Percentiles rank a stretch among this genome's conserved stretches.
phyloP scores from a whole-genome alignment of 2,113 vertebrate species.

The Azemiops feae region DNA sequence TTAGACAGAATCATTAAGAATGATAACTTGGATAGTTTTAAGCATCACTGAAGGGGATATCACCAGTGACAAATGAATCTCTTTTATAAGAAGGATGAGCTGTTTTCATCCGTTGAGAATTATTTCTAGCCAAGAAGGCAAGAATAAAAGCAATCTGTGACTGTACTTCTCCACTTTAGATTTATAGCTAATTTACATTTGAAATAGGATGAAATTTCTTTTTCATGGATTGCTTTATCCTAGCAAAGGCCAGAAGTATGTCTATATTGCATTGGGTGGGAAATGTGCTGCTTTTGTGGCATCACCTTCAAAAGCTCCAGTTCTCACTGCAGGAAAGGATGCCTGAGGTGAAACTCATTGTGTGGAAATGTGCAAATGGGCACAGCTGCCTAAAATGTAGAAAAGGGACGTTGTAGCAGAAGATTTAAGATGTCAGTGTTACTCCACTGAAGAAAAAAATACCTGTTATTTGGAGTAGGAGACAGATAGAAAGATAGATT shows the following conservation, averaged over 20 bases:
- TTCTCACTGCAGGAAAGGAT: neutral
- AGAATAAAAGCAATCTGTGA: neutral
- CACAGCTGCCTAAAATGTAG: neutral
- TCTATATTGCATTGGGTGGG: neutral
- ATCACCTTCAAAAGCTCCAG: neutral
- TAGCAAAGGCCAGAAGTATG: neutral
- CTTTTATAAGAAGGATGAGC: conserved; percentile 4
- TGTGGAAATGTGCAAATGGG: neutral
- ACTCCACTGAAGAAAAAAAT: neutral
- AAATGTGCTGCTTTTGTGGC: neutral
- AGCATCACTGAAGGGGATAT: conserved; percentile 7
- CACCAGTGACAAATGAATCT: conserved; percentile 43
- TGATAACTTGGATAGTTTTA: conserved; percentile 38
- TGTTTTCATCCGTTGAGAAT: conserved; percentile 17
- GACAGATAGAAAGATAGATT: neutral
- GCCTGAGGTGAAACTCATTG: neutral
- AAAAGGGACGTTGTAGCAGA: neutral
- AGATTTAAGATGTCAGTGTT: neutral
- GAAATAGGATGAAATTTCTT: neutral
- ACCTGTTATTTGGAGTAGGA: neutral
- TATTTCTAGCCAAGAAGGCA: conserved; percentile 31
- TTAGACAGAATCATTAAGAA: neutral
- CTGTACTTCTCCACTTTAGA: neutral
- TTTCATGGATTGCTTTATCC: neutral
- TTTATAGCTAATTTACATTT: conserved; percentile 1